These are phyloP conservation scores for Rhaphigaster nebulosa DNA, from an alignment of 2,888 invertebrate species.

Conservation along the genomic window DNA sequence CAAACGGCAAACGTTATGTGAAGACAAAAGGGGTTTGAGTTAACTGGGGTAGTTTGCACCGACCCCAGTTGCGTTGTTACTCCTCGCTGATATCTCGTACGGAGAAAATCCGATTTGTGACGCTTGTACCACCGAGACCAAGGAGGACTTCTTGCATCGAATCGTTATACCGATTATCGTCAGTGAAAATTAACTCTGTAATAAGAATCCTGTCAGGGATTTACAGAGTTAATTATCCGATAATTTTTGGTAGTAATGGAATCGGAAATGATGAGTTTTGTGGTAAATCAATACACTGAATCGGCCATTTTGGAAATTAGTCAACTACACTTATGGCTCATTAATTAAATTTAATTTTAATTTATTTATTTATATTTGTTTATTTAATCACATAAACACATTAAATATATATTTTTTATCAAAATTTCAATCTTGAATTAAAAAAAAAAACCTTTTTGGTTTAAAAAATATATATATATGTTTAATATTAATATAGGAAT, in stretches of 20 bases:
- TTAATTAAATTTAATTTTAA: no score
- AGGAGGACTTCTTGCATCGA: neutral
- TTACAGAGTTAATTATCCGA: neutral
- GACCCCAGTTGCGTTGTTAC: slow-evolving; percentile 9
- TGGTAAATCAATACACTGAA: no score
- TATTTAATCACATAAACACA: no score
- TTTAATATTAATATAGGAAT: no score
- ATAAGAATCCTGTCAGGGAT: neutral
- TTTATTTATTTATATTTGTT: no score
- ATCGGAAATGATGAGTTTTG: neutral
- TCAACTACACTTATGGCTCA: no score
- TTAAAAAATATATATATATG: no score
- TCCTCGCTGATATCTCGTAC: neutral
- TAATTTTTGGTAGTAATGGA: neutral
- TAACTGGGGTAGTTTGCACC: neutral
- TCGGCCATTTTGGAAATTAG: neutral
- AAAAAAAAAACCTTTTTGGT: no score
- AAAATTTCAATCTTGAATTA: no score
- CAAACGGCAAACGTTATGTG: neutral
- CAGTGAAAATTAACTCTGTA: neutral
- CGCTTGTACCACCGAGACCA: neutral
- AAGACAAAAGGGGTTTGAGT: neutral
- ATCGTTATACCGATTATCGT: neutral
- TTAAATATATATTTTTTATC: no score
- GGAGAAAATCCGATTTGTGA: neutral